These are phyloP conservation scores for Chauna torquata DNA, from an alignment of 2,113 vertebrate genomes.

Conservation along the genomic window DNA sequence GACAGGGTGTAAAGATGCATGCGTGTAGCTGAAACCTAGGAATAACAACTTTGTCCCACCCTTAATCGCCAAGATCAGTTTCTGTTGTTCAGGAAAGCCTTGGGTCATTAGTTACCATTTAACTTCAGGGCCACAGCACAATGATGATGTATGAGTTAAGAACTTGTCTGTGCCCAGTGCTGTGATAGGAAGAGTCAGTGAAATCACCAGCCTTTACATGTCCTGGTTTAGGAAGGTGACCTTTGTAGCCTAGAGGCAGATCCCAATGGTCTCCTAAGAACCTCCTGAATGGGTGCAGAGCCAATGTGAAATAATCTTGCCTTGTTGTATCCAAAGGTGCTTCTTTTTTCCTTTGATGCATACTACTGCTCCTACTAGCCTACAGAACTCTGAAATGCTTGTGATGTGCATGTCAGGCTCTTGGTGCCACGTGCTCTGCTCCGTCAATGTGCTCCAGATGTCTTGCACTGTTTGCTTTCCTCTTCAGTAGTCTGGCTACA, in stretches of 20 bases:
- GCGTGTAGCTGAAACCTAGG: background rate
- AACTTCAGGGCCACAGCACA: background rate
- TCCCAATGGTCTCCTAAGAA: background rate
- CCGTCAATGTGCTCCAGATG: background rate
- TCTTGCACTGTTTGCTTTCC: accelerated
- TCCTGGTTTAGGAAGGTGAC: background rate
- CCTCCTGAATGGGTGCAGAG: background rate
- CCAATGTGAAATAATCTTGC: background rate
- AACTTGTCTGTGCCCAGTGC: background rate
- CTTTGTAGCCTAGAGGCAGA: background rate
- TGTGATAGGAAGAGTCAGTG: background rate
- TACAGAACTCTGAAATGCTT: accelerated
- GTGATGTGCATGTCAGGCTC: background rate
- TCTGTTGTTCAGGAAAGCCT: background rate
- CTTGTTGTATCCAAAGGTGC: background rate
- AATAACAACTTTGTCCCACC: background rate
- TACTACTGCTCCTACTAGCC: too few relatives aligned
- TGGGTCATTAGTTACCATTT: background rate
- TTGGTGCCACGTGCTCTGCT: background rate
- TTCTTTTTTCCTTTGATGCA: background rate
- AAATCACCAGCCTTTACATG: background rate
- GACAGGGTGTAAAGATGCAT: background rate
- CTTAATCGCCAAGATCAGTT: background rate
- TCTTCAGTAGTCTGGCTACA: background rate
- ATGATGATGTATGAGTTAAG: background rate